These are phyloP conservation scores for Epizoanthus fatuus DNA, from an alignment of 92 coral and sea anemone genomes.

Conservation along the genomic window DNA sequence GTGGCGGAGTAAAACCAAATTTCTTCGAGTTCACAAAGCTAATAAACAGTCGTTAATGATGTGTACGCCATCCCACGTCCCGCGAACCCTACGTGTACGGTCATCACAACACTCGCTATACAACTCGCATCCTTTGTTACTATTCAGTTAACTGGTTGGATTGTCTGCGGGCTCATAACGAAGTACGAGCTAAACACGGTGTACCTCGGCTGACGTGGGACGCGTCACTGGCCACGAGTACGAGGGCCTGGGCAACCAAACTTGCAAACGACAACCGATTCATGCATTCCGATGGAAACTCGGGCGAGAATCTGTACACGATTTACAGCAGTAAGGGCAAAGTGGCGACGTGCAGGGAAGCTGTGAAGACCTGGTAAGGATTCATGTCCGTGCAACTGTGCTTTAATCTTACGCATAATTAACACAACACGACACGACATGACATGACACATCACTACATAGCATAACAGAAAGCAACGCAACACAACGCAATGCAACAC, in stretches of 20 bases:
- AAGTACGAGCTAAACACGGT: constrained; percentile 51
- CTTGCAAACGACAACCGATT: constrained; percentile 48
- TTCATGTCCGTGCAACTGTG: not conserved
- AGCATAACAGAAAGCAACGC: not conserved
- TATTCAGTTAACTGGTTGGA: constrained; percentile 31
- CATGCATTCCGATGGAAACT: constrained; percentile 25
- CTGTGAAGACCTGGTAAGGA: constrained; percentile 22
- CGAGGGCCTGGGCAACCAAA: constrained; percentile 44
- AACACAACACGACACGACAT: not conserved
- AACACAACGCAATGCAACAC: not conserved
- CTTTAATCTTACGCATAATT: not conserved
- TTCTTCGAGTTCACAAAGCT: too few species aligned
- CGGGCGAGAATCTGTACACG: constrained; percentile 43
- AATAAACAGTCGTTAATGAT: too few species aligned
- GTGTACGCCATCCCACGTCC: too few species aligned
- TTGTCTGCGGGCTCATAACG: constrained; percentile 54
- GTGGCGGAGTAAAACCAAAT: too few species aligned
- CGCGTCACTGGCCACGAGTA: constrained; percentile 42
- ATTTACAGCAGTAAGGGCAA: constrained; percentile 3
- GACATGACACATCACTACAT: not conserved
- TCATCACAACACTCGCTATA: too few species aligned
- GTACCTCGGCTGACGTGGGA: constrained; percentile 61
- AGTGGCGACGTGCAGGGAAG: constrained; percentile 12
- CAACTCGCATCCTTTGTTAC: not conserved
- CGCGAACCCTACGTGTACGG: too few species aligned